Evolutionary conservation across 2,113 vertebrate species (phyloP).

Genomic region (Cygnus atratus): DNA sequence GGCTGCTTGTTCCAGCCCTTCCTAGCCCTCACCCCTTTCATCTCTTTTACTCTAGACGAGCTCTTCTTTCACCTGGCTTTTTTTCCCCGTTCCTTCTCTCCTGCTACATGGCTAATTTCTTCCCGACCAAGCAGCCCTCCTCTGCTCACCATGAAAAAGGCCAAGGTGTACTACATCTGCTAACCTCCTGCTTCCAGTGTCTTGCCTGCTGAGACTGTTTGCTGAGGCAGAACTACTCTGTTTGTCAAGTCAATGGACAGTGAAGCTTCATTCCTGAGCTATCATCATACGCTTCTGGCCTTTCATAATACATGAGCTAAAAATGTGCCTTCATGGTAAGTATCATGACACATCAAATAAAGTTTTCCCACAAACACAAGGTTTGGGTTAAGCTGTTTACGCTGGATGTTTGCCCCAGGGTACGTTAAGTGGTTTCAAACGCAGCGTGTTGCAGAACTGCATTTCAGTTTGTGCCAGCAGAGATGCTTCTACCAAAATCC

Average conservation of each 20-base stretch:
- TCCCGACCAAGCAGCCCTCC: neutral
- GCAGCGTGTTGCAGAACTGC: neutral
- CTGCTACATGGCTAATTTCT: neutral
- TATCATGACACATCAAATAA: neutral
- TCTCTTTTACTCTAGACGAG: neutral
- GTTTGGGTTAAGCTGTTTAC: neutral
- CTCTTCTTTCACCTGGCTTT: neutral
- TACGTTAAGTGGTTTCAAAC: neutral
- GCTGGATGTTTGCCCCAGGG: neutral
- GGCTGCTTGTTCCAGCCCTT: neutral
- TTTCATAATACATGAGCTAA: neutral
- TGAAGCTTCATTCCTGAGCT: neutral
- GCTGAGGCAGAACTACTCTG: neutral
- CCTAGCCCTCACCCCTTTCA: neutral
- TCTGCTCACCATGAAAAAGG: neutral
- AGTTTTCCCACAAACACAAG: neutral
- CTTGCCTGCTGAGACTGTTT: neutral
- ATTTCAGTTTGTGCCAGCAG: neutral
- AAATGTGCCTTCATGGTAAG: neutral
- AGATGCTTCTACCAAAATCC: neutral
- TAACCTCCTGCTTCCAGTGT: neutral
- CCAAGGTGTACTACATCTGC: neutral
- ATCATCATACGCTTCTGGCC: neutral
- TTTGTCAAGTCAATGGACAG: neutral
- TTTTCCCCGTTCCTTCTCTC: neutral